phyloP scores from a whole-genome alignment of 1,140 invertebrate species.

The Scylla paramamosain region DNA sequence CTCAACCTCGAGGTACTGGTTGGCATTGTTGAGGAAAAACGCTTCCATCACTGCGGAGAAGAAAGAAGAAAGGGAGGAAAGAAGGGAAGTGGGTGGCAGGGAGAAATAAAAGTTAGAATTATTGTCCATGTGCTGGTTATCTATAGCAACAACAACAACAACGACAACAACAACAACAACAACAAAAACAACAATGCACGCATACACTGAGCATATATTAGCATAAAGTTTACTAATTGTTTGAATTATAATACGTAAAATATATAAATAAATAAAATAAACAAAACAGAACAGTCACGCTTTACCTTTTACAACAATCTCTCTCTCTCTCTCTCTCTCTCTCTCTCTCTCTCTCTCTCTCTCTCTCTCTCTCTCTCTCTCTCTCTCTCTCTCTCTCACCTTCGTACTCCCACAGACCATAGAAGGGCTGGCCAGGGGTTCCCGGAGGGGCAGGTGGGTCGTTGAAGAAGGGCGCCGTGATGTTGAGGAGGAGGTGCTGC shows the following conservation, averaged over 20 bases:
- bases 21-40: conserved; percentile 81
- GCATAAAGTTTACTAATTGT: too few species aligned
- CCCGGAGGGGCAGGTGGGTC: conserved; percentile 79
- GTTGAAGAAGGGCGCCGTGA: conserved; percentile 80
- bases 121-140: background rate
- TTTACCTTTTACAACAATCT: too few species aligned
- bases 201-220: too few species aligned
- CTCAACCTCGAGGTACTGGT: conserved; percentile 82
- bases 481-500: conserved; percentile 72
- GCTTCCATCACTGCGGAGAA: conserved; percentile 81
- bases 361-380: background rate
- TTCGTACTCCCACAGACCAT: conserved; percentile 81
- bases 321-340: too few species aligned
- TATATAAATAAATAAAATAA: too few species aligned
- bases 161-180: too few species aligned
- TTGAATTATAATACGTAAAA: too few species aligned
- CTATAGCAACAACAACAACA: too few species aligned
- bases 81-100: background rate
- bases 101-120: background rate
- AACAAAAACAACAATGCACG: too few species aligned
- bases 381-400: conserved; percentile 77
- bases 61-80: conserved; percentile 40
- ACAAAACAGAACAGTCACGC: too few species aligned
- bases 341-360: too few species aligned
- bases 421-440: conserved; percentile 79